Evolutionary conservation across 2,113 vertebrate genomes (phyloP).

Genomic region (Caloenas nicobarica): DNA sequence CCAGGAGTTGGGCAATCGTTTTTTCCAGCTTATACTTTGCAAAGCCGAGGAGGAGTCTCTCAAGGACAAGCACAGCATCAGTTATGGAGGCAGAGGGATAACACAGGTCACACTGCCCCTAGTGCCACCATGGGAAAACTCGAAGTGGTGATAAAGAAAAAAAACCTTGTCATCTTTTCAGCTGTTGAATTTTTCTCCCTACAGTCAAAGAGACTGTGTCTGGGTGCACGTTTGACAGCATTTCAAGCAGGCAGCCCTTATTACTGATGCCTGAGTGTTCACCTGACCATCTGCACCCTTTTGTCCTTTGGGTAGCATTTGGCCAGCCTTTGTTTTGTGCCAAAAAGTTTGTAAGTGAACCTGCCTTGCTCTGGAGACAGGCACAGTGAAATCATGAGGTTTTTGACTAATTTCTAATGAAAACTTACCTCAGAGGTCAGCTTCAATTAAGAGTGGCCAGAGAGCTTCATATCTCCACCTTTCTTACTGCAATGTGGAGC

Average conservation of each 20-base stretch:
- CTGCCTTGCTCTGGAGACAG: neutral
- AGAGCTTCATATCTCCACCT: neutral
- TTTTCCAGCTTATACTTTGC: neutral
- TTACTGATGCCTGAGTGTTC: neutral
- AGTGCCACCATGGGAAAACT: neutral
- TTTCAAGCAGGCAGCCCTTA: neutral
- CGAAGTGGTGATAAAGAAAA: neutral
- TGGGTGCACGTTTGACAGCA: neutral
- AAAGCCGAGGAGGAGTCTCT: neutral
- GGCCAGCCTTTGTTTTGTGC: neutral
- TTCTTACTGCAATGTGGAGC: neutral
- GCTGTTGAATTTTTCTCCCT: neutral
- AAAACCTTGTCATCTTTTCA: neutral
- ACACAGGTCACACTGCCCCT: neutral
- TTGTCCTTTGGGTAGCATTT: neutral
- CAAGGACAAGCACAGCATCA: neutral
- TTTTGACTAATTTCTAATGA: neutral
- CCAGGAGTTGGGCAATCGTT: neutral
- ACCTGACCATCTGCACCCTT: conserved; percentile 8
- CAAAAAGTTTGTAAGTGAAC: neutral
- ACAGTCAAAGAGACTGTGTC: neutral
- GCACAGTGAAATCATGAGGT: neutral
- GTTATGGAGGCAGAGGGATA: neutral
- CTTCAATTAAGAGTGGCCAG: neutral
- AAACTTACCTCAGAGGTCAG: neutral